Conservation (phyloP, 2,797 vertebrate genomes). For the Sebastolobus alascanus region DNA sequence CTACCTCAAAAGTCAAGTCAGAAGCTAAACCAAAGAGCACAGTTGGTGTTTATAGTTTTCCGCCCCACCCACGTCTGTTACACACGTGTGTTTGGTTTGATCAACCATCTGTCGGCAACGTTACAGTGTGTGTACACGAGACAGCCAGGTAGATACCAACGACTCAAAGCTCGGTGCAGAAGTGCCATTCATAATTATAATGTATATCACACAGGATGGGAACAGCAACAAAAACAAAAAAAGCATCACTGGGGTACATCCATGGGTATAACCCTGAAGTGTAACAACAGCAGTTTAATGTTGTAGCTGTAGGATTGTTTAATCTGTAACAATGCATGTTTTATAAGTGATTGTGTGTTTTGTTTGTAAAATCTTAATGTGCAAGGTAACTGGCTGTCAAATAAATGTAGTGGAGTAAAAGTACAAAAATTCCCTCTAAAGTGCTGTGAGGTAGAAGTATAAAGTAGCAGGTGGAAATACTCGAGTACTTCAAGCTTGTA, state of each 20-base stretch:
- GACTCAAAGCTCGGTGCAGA: background rate
- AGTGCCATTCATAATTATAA: background rate
- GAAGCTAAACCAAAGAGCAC: background rate
- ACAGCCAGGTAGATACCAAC: background rate
- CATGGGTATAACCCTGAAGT: background rate
- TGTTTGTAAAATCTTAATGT: background rate
- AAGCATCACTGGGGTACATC: background rate
- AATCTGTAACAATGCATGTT: background rate
- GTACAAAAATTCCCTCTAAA: background rate
- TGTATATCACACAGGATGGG: background rate
- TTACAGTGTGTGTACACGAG: background rate
- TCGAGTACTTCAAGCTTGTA: background rate
- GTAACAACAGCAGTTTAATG: background rate
- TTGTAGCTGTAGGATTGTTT: background rate
- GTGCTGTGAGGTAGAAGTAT: background rate
- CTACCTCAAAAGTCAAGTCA: slow-evolving; percentile 10
- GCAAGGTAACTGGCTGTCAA: background rate
- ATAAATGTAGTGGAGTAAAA: background rate
- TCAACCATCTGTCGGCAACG: slow-evolving; percentile 1
- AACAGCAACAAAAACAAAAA: background rate
- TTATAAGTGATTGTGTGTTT: background rate
- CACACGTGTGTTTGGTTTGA: slow-evolving; percentile 48
- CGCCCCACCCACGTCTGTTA: slow-evolving; percentile 62
- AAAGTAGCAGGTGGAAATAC: background rate
- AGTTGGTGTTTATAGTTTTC: slow-evolving; percentile 58